These are phyloP conservation scores for Drosophila cardini DNA, from an alignment of 1,140 invertebrate genomes.

Conservation along the genomic window DNA sequence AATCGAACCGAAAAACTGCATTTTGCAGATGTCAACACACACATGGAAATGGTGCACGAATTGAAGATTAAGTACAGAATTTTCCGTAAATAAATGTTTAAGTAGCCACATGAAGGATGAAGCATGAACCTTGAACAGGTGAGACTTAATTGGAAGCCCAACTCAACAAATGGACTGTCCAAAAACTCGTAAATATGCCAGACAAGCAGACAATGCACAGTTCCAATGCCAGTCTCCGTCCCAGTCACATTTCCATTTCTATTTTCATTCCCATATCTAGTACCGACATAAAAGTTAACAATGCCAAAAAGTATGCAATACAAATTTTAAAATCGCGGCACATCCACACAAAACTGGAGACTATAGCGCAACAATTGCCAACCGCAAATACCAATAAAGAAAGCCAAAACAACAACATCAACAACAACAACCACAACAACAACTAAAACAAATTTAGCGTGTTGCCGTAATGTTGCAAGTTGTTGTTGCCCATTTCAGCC, in stretches of 20 bases:
- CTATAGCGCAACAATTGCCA: constrained; percentile 63
- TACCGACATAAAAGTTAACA: constrained; percentile 33
- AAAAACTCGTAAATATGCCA: constrained; percentile 49
- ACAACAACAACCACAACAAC: background rate
- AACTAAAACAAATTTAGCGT: constrained; percentile 42
- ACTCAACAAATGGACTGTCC: constrained; percentile 20
- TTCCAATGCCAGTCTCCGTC: constrained; percentile 6
- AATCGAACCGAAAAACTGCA: constrained; percentile 33
- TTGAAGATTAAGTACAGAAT: background rate
- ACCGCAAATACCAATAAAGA: constrained; percentile 67
- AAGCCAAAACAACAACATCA: background rate
- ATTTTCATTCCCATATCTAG: background rate
- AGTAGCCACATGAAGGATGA: constrained; percentile 28
- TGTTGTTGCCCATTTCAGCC: constrained; percentile 34
- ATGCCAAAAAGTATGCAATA: constrained; percentile 52
- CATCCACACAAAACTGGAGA: constrained; percentile 20
- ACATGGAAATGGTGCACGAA: background rate
- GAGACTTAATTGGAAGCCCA: constrained; percentile 29
- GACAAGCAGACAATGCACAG: constrained; percentile 9
- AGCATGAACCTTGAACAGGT: constrained; percentile 41
- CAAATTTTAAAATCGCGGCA: constrained; percentile 45
- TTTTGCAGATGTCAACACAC: constrained; percentile 27
- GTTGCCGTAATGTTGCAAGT: constrained; percentile 58
- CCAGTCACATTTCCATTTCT: background rate
- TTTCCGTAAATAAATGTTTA: constrained; percentile 42